A percentile compares a stretch with the other conserved stretches of the same genome.
These are phyloP conservation scores for Danionella cerebrum DNA, from an alignment of 2,113 vertebrate species.

Conservation along the genomic window DNA sequence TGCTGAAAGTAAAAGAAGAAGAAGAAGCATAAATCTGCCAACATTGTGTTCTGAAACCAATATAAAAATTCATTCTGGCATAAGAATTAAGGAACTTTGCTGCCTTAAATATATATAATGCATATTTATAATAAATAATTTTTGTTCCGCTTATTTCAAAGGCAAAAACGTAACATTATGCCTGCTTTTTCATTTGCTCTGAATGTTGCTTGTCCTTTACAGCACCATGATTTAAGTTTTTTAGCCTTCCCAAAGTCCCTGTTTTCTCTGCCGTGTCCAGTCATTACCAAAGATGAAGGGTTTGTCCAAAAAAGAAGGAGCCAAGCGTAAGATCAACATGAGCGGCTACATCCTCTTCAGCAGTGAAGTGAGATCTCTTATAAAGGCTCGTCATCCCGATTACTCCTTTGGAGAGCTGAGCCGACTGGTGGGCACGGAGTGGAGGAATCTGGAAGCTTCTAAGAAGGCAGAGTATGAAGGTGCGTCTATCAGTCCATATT, in stretches of 20 bases:
- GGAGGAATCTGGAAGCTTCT: conserved; percentile 90
- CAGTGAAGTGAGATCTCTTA: conserved; percentile 96
- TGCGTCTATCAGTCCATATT: conserved; percentile 39
- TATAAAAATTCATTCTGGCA: too few species aligned
- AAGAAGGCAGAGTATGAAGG: conserved; percentile 99
- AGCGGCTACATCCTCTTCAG: conserved; percentile 98
- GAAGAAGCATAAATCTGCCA: too few species aligned
- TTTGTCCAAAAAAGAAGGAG: conserved; percentile 89
- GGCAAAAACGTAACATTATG: too few species aligned
- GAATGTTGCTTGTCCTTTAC: too few species aligned
- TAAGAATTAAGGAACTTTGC: too few species aligned
- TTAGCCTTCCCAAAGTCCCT: not conserved
- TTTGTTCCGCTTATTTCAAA: too few species aligned
- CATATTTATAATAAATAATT: too few species aligned
- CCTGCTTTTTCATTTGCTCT: too few species aligned
- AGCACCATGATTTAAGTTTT: too few species aligned
- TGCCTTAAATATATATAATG: too few species aligned
- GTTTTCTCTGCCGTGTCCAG: conserved; percentile 51
- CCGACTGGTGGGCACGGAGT: conserved; percentile 94
- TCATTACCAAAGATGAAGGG: conserved; percentile 91
- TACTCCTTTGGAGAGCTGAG: conserved; percentile 97
- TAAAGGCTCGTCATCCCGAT: conserved; percentile 95
- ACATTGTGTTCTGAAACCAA: too few species aligned
- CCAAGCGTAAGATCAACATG: conserved; percentile 99
- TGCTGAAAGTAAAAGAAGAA: too few species aligned